These are phyloP conservation scores for Antechinus flavipes DNA, from an alignment of 2,113 vertebrate species.

Conservation along the genomic window DNA sequence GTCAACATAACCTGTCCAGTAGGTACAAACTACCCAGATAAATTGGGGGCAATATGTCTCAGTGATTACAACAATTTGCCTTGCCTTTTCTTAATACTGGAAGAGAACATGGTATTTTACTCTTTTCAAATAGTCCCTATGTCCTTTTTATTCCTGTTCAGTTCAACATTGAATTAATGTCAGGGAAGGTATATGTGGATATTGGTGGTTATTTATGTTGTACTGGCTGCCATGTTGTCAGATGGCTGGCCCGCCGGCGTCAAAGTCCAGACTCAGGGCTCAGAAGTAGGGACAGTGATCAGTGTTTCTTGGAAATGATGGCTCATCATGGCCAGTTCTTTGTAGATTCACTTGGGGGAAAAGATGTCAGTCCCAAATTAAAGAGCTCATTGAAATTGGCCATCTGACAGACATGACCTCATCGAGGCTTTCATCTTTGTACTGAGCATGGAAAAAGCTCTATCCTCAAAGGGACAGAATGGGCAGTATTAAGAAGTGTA, in stretches of 20 bases:
- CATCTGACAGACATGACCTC: not conserved
- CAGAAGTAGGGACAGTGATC: not conserved
- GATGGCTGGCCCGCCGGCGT: not conserved
- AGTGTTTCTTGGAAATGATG: not conserved
- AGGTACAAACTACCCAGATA: not conserved
- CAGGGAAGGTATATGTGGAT: not conserved
- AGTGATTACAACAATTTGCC: not conserved
- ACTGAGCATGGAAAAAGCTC: not conserved
- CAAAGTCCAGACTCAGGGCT: not conserved
- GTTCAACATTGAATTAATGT: not conserved
- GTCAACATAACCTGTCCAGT: not conserved
- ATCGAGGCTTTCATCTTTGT: not conserved
- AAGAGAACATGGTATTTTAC: not conserved
- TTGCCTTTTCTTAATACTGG: not conserved
- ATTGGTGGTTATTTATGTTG: not conserved
- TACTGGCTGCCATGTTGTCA: not conserved
- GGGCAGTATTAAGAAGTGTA: not conserved
- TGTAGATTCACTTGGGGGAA: not conserved
- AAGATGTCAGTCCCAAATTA: not conserved
- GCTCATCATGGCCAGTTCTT: not conserved
- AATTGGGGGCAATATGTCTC: not conserved
- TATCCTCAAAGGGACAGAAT: not conserved
- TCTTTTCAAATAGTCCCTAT: too few relatives aligned
- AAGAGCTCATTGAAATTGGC: constrained; percentile 1
- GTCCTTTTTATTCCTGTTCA: not conserved